Conservation (phyloP, 2,888 invertebrate species). For the Polymixis flavicincta region DNA sequence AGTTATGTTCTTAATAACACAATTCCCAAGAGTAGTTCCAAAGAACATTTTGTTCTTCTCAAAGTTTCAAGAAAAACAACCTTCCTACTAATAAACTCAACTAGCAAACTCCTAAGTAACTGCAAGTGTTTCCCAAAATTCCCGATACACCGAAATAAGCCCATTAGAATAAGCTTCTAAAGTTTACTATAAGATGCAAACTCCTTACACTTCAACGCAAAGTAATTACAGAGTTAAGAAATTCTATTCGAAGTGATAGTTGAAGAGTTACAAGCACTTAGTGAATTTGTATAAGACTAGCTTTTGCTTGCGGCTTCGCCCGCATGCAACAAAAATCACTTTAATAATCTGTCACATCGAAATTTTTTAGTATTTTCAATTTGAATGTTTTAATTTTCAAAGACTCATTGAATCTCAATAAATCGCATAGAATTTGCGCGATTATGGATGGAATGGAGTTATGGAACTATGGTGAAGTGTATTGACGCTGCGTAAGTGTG, state of each 20-base stretch:
- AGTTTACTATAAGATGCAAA: constrained; percentile 56
- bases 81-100: constrained; percentile 46
- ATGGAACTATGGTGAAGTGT: too few species aligned
- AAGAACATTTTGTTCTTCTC: constrained; percentile 16
- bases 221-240: constrained; percentile 65
- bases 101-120: constrained; percentile 56
- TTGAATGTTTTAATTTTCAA: too few species aligned
- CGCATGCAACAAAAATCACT: background rate
- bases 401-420: too few species aligned
- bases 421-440: too few species aligned
- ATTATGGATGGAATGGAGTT: too few species aligned
- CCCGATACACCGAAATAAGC: constrained; percentile 57
- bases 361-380: too few species aligned
- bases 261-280: constrained; percentile 57
- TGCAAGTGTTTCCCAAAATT: constrained; percentile 62
- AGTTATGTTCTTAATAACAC: background rate
- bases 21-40: background rate
- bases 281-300: constrained; percentile 53
- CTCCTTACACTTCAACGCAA: constrained; percentile 48
- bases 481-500: too few species aligned
- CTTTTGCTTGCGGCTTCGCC: background rate
- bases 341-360: too few species aligned
- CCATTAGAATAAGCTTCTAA: constrained; percentile 63
- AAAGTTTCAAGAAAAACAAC: constrained; percentile 48
- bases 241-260: constrained; percentile 55